Evolutionary conservation across 2,113 vertebrate species (phyloP).

Genomic region (Hucho hucho): DNA sequence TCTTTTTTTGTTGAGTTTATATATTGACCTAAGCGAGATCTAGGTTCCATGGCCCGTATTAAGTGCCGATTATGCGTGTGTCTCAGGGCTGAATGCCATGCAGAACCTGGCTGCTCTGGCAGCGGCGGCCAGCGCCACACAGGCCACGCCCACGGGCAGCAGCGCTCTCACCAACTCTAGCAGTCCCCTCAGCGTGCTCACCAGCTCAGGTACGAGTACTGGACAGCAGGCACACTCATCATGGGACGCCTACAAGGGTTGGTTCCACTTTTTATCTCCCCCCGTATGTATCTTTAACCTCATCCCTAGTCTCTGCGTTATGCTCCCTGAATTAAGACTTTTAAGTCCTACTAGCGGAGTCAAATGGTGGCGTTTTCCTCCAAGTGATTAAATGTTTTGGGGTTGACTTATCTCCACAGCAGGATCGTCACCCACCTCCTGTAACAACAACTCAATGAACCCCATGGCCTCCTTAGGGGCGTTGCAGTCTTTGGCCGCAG

Average conservation of each 20-base stretch:
- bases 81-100: conserved; percentile 92
- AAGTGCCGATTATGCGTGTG: background rate
- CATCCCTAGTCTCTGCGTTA: background rate
- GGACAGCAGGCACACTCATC: conserved; percentile 33
- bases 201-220: conserved; percentile 88
- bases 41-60: no score
- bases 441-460: conserved; percentile 90
- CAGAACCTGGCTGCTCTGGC: conserved; percentile 96
- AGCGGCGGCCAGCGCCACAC: conserved; percentile 88
- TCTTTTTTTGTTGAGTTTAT: no score
- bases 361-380: conserved; percentile 9
- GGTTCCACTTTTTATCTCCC: conserved; percentile 29
- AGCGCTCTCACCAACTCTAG: conserved; percentile 89
- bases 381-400: background rate
- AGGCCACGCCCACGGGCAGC: conserved; percentile 85
- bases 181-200: conserved; percentile 92
- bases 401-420: conserved; percentile 48
- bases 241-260: conserved; percentile 50
- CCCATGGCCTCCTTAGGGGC: conserved; percentile 94
- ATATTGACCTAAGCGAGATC: no score
- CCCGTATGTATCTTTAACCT: background rate
- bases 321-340: background rate
- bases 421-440: conserved; percentile 93
- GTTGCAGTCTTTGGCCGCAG: conserved; percentile 87
- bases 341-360: background rate